Evolutionary conservation across 1,140 invertebrate species (phyloP), one percentile per base, ranked within the genome.

Genomic region (Formica selysi): DNA sequence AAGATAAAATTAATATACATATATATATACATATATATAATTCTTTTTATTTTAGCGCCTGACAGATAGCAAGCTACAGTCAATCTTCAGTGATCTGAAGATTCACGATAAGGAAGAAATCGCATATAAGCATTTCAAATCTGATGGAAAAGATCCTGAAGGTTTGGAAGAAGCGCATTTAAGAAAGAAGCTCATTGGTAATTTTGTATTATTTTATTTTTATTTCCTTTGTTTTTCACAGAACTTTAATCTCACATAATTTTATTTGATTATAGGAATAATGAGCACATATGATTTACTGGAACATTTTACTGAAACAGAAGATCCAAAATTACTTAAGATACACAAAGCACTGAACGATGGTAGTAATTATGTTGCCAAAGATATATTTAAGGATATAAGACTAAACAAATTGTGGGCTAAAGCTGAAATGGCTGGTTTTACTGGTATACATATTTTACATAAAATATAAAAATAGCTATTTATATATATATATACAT

Each of bases 21-120:
- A 32, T 70, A 16, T 26, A 57, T 68, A 65, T 41, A 80, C 38
- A 29, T 78, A 76, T 64, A 61, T 78, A 32, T 67, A 32, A 51
- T 67, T 38, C 10, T 2, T 16, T 29, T 59, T 57, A 2, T 94
- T 95, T 7, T 91, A 99, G 98, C 96, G 97, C 88, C 93, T 99
- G 36, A 97, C 97, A 10, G 97, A 98, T 91, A 95, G 96, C 7
- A 99, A 98, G 94, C 94, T 99, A 7, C 98, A 98, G 90, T 98
- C 97, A 0, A 93, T 99, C 19, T 98, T 97, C 90, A 97, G 97
- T 92, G 98, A 99, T 93, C 94, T 99, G 0, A 98, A 98, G 95
- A 96, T 98, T 62, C 98, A 99, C 81, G 98, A 99, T 91, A 98
- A 98, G 95, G 97, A 98, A 94, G 98, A 99, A 95, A 95, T 98